Conservation (phyloP, 2,113 vertebrate genomes). For the Scortum barcoo region DNA sequence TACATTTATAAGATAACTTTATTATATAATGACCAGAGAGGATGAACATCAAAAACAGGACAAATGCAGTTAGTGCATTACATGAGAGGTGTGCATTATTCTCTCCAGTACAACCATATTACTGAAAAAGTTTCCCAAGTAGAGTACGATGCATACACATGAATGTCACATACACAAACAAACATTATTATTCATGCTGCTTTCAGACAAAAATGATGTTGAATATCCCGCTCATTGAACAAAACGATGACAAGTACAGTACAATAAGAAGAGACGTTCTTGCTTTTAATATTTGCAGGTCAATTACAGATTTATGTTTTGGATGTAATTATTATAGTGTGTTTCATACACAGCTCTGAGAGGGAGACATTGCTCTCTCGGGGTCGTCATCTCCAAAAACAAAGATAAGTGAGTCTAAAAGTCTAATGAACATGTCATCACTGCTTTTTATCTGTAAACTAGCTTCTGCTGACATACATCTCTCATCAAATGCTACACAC, state of each 20-base stretch:
- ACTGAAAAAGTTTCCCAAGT: not conserved
- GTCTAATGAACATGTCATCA: not conserved
- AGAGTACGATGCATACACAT: not conserved
- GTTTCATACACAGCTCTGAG: not conserved
- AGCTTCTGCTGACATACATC: not conserved
- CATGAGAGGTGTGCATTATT: slow-evolving; percentile 45
- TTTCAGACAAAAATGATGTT: slow-evolving; percentile 1
- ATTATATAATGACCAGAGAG: slow-evolving; percentile 36
- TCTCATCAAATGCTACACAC: not conserved
- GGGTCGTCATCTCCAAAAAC: not conserved
- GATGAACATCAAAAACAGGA: slow-evolving; percentile 3
- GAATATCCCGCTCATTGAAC: not conserved
- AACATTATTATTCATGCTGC: slow-evolving; percentile 9
- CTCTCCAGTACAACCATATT: slow-evolving; percentile 12
- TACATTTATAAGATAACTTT: slow-evolving; percentile 32
- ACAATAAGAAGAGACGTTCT: not conserved
- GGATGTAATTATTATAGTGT: not conserved
- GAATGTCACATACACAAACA: not conserved
- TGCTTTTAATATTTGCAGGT: not conserved
- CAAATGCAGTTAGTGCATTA: slow-evolving; percentile 27
- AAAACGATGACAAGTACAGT: not conserved
- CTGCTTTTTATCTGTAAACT: not conserved
- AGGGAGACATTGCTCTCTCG: not conserved
- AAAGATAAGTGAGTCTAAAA: not conserved
- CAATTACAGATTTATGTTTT: not conserved